Conservation (phyloP, 2,888 invertebrate species). For the Laothoe populi region DNA sequence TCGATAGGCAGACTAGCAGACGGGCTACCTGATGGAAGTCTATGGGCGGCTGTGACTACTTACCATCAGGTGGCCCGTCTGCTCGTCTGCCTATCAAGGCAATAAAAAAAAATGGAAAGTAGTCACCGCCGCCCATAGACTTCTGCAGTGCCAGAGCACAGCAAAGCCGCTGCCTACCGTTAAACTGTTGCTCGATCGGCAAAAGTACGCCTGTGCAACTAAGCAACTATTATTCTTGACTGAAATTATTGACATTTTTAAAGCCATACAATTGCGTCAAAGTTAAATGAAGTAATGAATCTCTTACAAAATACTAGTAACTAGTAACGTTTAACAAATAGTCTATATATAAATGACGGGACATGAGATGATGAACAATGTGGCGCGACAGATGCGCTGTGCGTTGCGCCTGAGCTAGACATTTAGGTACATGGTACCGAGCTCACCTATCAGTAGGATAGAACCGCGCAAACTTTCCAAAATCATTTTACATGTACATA, state of each 20-base stretch:
- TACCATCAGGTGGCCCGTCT: no score
- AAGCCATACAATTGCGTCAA: neutral
- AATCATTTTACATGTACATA: neutral
- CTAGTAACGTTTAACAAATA: slow-evolving; percentile 16
- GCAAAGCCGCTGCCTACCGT: neutral
- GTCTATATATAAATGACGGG: slow-evolving; percentile 9
- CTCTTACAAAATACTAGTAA: slow-evolving; percentile 16
- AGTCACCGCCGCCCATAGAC: no score
- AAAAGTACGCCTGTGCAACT: neutral
- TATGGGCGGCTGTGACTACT: no score
- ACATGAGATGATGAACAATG: slow-evolving; percentile 16
- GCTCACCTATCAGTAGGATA: neutral
- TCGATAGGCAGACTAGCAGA: no score
- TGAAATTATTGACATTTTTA: neutral
- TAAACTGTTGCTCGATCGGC: neutral
- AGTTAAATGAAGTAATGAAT: slow-evolving; percentile 14
- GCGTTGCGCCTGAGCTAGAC: slow-evolving; percentile 5
- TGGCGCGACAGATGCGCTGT: slow-evolving; percentile 7
- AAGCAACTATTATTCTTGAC: neutral
- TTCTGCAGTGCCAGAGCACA: no score
- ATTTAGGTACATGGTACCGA: slow-evolving; percentile 8
- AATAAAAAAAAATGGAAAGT: no score
- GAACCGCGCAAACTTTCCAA: neutral
- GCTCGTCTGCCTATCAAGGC: no score
- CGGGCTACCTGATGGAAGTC: no score